Conservation (phyloP, 2,888 invertebrate genomes). For the Tholera decimalis region DNA sequence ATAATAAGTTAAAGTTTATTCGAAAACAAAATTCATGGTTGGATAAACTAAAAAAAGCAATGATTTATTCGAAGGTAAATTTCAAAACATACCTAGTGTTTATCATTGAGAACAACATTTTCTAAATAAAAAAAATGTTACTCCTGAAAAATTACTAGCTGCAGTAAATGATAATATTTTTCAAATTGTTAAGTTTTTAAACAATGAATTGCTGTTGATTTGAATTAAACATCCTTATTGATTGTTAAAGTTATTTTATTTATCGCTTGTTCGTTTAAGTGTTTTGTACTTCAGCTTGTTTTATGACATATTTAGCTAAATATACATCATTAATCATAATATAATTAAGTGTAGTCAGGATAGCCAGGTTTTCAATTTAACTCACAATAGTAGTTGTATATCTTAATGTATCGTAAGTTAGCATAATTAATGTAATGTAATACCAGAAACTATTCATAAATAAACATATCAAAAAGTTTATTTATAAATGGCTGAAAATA, state of each 20-base stretch:
- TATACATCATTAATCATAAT: conserved; percentile 89
- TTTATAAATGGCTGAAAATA: conserved; percentile 78
- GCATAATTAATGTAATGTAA: conserved; percentile 90
- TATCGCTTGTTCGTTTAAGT: conserved; percentile 84
- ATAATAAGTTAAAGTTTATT: background rate
- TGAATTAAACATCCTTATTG: conserved; percentile 89
- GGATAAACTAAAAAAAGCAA: background rate
- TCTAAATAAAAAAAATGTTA: conserved; percentile 3
- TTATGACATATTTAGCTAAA: conserved; percentile 86
- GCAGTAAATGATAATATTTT: conserved; percentile 49
- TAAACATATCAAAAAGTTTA: conserved; percentile 51
- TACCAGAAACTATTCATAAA: conserved; percentile 70
- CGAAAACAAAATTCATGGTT: background rate
- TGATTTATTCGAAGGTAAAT: background rate
- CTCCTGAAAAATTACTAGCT: background rate
- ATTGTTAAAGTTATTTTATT: conserved; percentile 82
- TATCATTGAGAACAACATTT: too few species aligned
- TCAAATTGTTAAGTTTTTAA: conserved; percentile 87
- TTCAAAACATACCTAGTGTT: too few species aligned
- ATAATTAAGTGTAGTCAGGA: conserved; percentile 89
- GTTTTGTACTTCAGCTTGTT: conserved; percentile 82
- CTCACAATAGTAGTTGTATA: conserved; percentile 84
- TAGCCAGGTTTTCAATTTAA: conserved; percentile 91
- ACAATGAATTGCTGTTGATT: conserved; percentile 88
- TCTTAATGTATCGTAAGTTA: conserved; percentile 84